Base-by-base conservation (phyloP, 2,797 vertebrate genomes). In the Momotus momota region DNA sequence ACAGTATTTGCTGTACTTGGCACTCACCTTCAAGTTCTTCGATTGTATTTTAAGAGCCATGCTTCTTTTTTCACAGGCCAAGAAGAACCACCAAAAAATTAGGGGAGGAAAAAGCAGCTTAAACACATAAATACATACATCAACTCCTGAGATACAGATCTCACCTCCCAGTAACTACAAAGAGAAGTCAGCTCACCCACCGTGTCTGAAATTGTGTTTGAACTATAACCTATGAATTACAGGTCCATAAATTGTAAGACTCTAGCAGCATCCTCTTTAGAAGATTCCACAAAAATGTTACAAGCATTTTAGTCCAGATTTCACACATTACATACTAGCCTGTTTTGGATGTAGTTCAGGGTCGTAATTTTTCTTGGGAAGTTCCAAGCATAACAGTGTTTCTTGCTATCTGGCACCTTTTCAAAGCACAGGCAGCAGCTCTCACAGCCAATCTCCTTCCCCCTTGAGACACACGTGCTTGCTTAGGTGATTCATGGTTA, bases 301-400 rank as follows among this genome's bases (percentile, higher is more conserved):
- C 35, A 93, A 66, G 40, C 29, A 46, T 88, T 93, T 93, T 46
- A 75, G 66, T 41, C 27, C 80, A 86, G 55, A 93, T 90, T 95
- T 94, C 73, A 88, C 82, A 91, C 29, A 61, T 75, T 93, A 61
- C 33, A 70, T 92, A 92, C 49, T 58, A 87, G 69, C 13, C 67
- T 75, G 17, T 48, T 95, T 86, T 75, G 62, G 88, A 94, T 25
- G 19, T 72, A 55, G 62, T 55, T 79, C 87, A 81, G 46, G 58
- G n/a, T 62, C 66, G 40, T 74, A 74, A 40, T 51, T 93, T 96
- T 84, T 81, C 62, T 73, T 80, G 20, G 18, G 7, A 26, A 90
- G 67, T 84, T 95, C 83, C 86, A 90, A 94, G 60, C 93, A 88
- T 66, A 96, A 86, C 13, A 3, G 66, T 67, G 55, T 73, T 94